phyloP scores from a whole-genome alignment of 2,888 invertebrate species.

The Philaethria dido region DNA sequence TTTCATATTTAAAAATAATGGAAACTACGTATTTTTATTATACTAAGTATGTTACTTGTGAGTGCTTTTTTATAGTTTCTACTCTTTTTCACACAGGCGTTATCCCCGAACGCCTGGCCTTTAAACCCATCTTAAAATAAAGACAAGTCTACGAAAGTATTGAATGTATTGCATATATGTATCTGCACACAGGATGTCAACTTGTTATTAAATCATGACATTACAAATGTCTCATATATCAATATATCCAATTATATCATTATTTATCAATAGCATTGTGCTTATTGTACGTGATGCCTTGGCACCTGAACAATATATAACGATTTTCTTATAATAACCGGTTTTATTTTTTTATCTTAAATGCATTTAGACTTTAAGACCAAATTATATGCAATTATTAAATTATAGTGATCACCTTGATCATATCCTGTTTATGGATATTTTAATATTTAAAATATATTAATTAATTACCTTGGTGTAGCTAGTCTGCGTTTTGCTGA shows the following conservation, averaged over 20 bases:
- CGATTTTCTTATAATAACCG: background rate
- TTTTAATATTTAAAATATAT: too few relatives aligned
- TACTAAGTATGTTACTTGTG: too few relatives aligned
- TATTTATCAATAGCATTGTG: background rate
- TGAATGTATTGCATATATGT: background rate
- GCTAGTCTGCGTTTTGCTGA: too few relatives aligned
- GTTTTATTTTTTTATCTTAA: background rate
- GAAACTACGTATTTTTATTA: too few relatives aligned
- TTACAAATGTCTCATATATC: background rate
- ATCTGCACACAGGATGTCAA: too few relatives aligned
- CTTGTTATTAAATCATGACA: too few relatives aligned
- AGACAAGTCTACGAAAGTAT: background rate
- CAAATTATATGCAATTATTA: background rate
- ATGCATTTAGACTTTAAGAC: background rate
- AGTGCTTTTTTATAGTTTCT: background rate
- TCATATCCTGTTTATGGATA: too few relatives aligned
- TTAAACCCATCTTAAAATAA: background rate
- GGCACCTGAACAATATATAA: background rate
- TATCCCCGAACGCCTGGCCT: background rate
- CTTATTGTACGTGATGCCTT: background rate
- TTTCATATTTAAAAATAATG: too few relatives aligned
- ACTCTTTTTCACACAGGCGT: background rate
- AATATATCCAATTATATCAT: background rate
- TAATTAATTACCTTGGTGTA: too few relatives aligned
- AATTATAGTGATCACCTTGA: too few relatives aligned